phyloP scores from a whole-genome alignment of 2,888 invertebrate species.

The Dicyrtoma fusca region DNA sequence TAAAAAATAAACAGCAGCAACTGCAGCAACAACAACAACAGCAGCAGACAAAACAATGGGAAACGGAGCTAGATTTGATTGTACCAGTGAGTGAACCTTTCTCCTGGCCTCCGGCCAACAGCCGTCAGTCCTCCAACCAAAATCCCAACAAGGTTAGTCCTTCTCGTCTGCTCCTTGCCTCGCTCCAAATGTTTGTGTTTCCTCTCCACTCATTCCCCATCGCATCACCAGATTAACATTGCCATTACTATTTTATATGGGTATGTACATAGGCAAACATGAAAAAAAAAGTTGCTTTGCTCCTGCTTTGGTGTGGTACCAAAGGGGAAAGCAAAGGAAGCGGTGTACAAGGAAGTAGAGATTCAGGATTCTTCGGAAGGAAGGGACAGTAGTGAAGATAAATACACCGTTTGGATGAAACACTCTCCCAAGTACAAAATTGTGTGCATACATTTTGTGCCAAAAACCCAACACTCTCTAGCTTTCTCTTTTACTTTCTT shows the following conservation, averaged over 20 bases:
- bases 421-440: background rate
- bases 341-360: no score
- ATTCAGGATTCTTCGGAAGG: background rate
- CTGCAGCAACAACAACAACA: conserved; percentile 8
- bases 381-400: conserved; percentile 13
- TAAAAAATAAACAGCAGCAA: background rate
- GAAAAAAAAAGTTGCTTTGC: no score
- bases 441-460: no score
- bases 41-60: conserved; percentile 50
- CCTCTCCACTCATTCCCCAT: background rate
- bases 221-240: conserved; percentile 9
- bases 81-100: conserved; percentile 49
- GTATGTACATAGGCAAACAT: no score
- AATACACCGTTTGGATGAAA: background rate
- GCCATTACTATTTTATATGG: no score
- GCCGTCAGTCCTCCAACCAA: conserved; percentile 35
- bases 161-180: background rate
- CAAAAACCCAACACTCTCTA: background rate
- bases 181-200: background rate
- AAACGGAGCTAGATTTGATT: conserved; percentile 55
- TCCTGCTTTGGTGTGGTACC: no score
- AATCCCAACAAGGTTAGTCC: conserved; percentile 29
- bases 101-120: conserved; percentile 48
- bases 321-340: no score
- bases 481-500: background rate